Evolutionary conservation across 1,140 invertebrate genomes (phyloP), one percentile per base, ranked within the genome.

Genomic region (Protaetia brevitarsis): DNA sequence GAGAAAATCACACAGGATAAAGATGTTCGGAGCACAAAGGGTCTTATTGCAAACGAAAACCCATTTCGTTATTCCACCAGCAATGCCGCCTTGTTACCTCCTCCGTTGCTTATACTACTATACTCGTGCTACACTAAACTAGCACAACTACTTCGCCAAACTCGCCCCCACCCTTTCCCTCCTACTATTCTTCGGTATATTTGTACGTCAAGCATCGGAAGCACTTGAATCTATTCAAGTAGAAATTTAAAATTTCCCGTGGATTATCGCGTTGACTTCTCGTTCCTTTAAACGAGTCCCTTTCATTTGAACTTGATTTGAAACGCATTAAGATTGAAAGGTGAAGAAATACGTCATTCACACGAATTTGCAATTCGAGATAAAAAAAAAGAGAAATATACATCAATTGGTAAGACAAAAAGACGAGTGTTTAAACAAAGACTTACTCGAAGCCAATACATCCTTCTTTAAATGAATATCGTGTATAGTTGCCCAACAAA

Each of bases 21-120:
- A 73, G 72, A 73, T 73, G 68, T 72, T 68, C 64, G 37, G 51
- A 65, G 56, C 69, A 72, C 68, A 70, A 70, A 73, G 70, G 68
- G 41, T 71, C 61, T 68, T 73, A 68, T 72, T 72, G 69, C 72
- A 72, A 71, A 73, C 72, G 72, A 71, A 71, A 73, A 73, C 72
- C 69, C 26, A 59, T 59, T 59, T 59, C 57, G 57, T 59, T 59
- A 59, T 59, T 65, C 19, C 64, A 19, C 13, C 41, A 58, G 41
- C n/a, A n/a, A n/a, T 56, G 29, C 58, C 37, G 56, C 51, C n/a
- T 30, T 27, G 31, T 27, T 30, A 16, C 26, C 57, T 59, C 31
- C 27, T 27, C 37, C 16, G n/a, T 66, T 8, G 27, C 56, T 45
- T 23, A 34, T 31, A 56, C 10, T 10, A 51, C 41, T 51, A 51